Evolutionary conservation across 2,113 vertebrate species (phyloP).

Genomic region (Phylloscopus trochiloides): DNA sequence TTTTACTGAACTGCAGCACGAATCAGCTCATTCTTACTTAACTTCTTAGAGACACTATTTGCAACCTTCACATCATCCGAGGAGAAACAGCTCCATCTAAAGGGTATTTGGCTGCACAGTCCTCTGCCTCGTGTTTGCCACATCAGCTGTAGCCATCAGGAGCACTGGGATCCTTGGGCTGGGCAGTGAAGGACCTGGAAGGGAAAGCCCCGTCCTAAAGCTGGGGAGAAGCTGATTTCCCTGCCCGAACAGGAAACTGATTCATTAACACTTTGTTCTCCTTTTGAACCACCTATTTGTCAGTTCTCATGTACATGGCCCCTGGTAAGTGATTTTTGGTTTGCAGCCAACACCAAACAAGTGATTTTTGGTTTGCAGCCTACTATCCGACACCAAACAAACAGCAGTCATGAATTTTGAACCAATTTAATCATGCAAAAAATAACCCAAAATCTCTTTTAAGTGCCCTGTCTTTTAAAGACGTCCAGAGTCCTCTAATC

Average conservation of each 20-base stretch:
- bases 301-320: background rate
- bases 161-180: background rate
- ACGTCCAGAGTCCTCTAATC: background rate
- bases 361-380: background rate
- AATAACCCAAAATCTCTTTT: background rate
- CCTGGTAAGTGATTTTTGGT: background rate
- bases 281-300: background rate
- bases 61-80: background rate
- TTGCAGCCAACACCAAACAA: background rate
- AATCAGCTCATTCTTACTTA: background rate
- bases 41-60: background rate
- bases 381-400: background rate
- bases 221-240: background rate
- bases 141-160: accelerated
- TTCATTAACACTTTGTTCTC: background rate
- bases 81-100: constrained; percentile 73
- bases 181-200: accelerated
- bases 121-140: background rate
- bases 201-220: background rate
- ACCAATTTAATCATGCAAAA: background rate
- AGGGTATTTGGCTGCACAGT: background rate
- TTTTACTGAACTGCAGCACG: background rate
- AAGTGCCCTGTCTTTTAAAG: background rate
- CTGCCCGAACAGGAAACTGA: background rate
- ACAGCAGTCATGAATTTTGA: background rate